phyloP scores from a whole-genome alignment of 2,797 vertebrate genomes.

The Eulemur rubriventer region DNA sequence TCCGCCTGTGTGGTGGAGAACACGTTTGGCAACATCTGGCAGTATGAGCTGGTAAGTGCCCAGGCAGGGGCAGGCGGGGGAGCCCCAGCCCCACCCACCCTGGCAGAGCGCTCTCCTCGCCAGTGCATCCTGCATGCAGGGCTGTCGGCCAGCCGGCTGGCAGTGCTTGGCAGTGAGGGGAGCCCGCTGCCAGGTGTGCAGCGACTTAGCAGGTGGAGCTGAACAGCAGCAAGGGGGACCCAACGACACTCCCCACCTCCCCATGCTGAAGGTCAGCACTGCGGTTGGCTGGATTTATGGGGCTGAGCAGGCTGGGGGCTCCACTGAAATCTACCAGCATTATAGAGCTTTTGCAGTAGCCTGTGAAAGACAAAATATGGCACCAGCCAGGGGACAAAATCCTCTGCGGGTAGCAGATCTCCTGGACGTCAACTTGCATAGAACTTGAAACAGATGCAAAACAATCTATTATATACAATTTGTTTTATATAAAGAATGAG shows the following conservation, averaged over 20 bases:
- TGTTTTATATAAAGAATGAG: too few relatives aligned
- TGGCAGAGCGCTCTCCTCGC: conserved; percentile 90
- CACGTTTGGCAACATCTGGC: conserved; percentile 93
- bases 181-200: conserved; percentile 93
- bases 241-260: too few relatives aligned
- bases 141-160: conserved; percentile 95
- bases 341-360: not conserved
- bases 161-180: conserved; percentile 93
- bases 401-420: not conserved
- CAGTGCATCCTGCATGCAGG: conserved; percentile 97
- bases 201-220: not conserved
- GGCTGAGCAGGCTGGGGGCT: not conserved
- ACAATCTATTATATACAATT: too few relatives aligned
- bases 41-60: conserved; percentile 92
- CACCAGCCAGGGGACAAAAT: not conserved
- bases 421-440: too few relatives aligned
- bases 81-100: not conserved
- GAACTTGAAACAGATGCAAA: too few relatives aligned
- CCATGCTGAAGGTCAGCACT: not conserved
- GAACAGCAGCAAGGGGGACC: not conserved
- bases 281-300: not conserved
- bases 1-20: conserved; percentile 99
- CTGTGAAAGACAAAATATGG: not conserved
- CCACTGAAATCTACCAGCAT: not conserved
- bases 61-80: accelerated